Evolutionary conservation across 2,888 invertebrate genomes (phyloP), one percentile per base, ranked within the genome.

Genomic region (Acheta domesticus): DNA sequence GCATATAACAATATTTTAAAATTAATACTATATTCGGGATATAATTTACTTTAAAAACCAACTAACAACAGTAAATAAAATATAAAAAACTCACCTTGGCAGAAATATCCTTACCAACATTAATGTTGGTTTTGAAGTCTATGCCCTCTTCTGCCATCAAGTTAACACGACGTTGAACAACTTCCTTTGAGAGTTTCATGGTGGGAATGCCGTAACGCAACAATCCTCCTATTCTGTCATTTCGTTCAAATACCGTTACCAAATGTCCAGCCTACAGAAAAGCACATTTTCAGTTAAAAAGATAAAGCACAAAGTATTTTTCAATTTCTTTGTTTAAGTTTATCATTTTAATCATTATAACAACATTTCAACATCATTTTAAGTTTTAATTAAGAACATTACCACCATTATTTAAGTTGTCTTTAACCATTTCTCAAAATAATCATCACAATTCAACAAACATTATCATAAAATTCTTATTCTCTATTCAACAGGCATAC

Each of bases 141-240:
- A 98, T 92, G 36, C 99, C 99, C 87, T 99, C 99, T 1, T 92
- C 94, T 16, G 92, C 90, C 89, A 99, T 89, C 77, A 99, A 89
- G 82, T 93, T 91, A 1, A 99, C 91, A 81, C 99, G 90, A 11
- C 99, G 89, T 84, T 95, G 94, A 0, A 99, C 97, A 79, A 97
- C 96, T 81, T 93, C 91, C 87, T 99, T 99, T 85, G 96, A 94
- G 14, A 99, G 89, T 88, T 99, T 99, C 99, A 99, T 99, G 12
- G 96, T 97, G 20, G 99, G 99, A 86, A 99, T 99, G 80, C 99
- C 99, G 87, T 99, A 99, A 85, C 97, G 96, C 77, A 99, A 89
- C 36, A 99, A 89, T 0, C 99, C 99, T 80, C 99, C 99, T 5
- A 96, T 89, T 14, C 97, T 92, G 87, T 99, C 98, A 87, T 99